Conservation (phyloP, 2,797 vertebrate species). For the Scomberomorus guttatus region DNA sequence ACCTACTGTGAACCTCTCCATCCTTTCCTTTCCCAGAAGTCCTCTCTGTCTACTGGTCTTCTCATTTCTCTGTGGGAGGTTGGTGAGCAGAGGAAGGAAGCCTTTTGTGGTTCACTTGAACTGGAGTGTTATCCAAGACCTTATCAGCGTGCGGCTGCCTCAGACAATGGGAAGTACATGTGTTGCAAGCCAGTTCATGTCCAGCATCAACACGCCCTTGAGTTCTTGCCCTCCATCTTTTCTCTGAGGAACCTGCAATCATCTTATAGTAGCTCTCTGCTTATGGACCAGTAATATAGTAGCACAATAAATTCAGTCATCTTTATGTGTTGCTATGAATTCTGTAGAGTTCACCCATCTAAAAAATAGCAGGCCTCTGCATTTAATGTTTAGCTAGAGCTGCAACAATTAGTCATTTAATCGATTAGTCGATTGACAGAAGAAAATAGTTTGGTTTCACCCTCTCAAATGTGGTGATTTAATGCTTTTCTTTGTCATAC, state of each 20-base stretch:
- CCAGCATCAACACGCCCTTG: slow-evolving; percentile 12
- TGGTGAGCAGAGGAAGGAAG: slow-evolving; percentile 63
- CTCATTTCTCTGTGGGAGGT: slow-evolving; percentile 73
- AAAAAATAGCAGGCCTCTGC: background rate
- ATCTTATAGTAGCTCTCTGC: slow-evolving; percentile 2
- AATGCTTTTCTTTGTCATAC: no score
- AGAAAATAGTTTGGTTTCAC: no score
- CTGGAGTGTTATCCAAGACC: slow-evolving; percentile 67
- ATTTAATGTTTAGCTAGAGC: slow-evolving; percentile 17
- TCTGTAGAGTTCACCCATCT: slow-evolving; percentile 1
- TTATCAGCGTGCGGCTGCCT: slow-evolving; percentile 66
- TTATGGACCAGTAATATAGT: slow-evolving; percentile 19
- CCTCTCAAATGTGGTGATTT: no score
- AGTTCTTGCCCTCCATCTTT: slow-evolving; percentile 15
- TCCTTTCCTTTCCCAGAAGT: slow-evolving; percentile 60
- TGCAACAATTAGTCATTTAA: no score
- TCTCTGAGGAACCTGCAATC: slow-evolving; percentile 29
- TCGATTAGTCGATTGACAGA: no score
- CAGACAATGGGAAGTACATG: slow-evolving; percentile 72
- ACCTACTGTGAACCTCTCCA: slow-evolving; percentile 41
- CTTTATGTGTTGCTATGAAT: slow-evolving; percentile 9
- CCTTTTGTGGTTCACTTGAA: slow-evolving; percentile 73
- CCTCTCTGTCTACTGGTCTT: slow-evolving; percentile 58
- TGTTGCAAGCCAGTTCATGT: slow-evolving; percentile 59
- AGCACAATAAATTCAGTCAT: background rate